Evolutionary conservation across 2,888 invertebrate species (phyloP).

Genomic region (Podabrus alpinus): DNA sequence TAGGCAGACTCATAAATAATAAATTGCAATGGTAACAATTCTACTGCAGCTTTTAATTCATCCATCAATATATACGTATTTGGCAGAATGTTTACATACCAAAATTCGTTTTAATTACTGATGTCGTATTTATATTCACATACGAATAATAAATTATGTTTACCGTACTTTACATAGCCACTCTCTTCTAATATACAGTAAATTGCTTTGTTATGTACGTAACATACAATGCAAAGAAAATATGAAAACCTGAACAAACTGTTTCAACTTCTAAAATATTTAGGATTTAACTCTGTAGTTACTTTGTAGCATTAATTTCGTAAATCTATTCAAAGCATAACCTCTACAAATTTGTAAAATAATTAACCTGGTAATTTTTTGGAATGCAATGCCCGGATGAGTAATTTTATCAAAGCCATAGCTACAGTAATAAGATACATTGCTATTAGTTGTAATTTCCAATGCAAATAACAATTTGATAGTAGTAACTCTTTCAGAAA

Average conservation of each 20-base stretch:
- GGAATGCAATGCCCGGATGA: neutral
- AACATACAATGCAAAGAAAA: neutral
- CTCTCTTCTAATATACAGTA: conserved; percentile 6
- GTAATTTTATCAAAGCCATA: neutral
- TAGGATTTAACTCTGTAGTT: neutral
- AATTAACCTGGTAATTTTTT: neutral
- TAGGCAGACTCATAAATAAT: conserved; percentile 18
- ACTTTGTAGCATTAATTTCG: neutral
- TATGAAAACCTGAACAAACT: neutral
- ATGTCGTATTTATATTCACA: conserved; percentile 14
- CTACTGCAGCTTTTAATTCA: conserved; percentile 10
- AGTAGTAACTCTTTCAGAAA: neutral
- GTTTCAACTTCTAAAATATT: neutral
- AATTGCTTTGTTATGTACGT: conserved; percentile 4
- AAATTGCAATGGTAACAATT: conserved; percentile 14
- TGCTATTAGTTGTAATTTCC: too few species aligned
- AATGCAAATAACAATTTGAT: neutral
- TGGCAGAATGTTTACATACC: conserved; percentile 15
- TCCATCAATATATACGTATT: conserved; percentile 15
- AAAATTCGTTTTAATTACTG: conserved; percentile 21
- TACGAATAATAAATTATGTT: conserved; percentile 24
- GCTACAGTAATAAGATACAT: too few species aligned
- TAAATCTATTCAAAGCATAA: neutral
- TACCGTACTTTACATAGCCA: conserved; percentile 8
- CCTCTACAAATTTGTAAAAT: too few species aligned